Conservation (phyloP, 2,797 vertebrate genomes). For the Harpagifer antarcticus region DNA sequence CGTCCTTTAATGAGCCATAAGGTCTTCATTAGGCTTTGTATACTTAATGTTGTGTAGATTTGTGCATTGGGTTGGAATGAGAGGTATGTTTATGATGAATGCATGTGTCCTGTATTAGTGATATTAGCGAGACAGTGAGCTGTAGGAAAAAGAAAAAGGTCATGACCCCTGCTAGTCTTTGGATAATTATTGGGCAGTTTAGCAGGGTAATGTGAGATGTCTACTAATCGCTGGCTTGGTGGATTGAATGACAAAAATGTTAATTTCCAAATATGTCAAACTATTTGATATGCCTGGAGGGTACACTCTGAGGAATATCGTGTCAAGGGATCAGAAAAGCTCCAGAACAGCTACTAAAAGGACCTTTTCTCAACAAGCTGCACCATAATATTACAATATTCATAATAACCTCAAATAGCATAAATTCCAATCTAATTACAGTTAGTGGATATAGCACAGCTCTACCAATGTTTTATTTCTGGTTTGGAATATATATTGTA, state of each 20-base stretch:
- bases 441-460: neutral
- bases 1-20: neutral
- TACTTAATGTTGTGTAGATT: no score
- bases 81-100: no score
- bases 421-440: neutral
- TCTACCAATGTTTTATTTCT: neutral
- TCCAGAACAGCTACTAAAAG: neutral
- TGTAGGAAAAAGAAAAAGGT: no score
- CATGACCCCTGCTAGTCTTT: no score
- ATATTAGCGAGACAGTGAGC: no score
- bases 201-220: no score
- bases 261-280: neutral
- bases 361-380: neutral
- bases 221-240: neutral
- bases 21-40: neutral
- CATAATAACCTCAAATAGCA: neutral
- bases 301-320: neutral
- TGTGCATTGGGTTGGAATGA: no score
- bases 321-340: neutral
- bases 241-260: no score
- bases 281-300: neutral
- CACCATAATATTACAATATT: neutral
- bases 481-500: neutral
- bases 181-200: no score
- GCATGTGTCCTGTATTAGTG: no score